Percentiles rank a stretch among this genome's conserved stretches.
These are phyloP conservation scores for Drosophila fungiperda DNA, from an alignment of 2,888 invertebrate species.

Conservation along the genomic window DNA sequence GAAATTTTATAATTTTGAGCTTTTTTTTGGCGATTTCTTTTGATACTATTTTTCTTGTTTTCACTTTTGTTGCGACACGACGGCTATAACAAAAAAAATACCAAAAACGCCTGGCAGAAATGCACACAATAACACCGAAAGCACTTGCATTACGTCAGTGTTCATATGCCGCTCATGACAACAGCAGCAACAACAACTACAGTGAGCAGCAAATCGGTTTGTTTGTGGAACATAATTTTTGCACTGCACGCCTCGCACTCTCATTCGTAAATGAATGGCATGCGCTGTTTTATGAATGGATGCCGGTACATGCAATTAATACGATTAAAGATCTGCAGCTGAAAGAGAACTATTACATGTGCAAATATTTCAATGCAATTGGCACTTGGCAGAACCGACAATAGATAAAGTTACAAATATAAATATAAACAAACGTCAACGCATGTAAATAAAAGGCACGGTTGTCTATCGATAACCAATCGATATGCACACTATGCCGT, in stretches of 20 bases:
- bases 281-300: conserved; percentile 67
- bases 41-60: conserved; percentile 53
- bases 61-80: conserved; percentile 66
- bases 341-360: conserved; percentile 34
- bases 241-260: conserved; percentile 38
- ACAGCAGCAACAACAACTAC: conserved; percentile 47
- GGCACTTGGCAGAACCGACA: not conserved
- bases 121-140: conserved; percentile 55
- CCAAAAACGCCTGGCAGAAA: conserved; percentile 32
- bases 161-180: conserved; percentile 48
- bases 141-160: conserved; percentile 60
- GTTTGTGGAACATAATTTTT: conserved; percentile 68
- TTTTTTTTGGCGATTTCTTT: conserved; percentile 36
- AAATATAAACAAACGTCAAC: conserved; percentile 16
- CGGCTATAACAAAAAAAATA: conserved; percentile 42
- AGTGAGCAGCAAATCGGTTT: conserved; percentile 51
- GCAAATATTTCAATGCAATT: conserved; percentile 8
- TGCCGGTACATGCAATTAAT: conserved; percentile 49
- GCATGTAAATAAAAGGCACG: conserved; percentile 6
- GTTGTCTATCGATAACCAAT: conserved; percentile 24
- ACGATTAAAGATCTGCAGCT: conserved; percentile 28
- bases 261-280: conserved; percentile 49
- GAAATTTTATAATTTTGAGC: conserved; percentile 25
- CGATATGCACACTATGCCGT: conserved; percentile 18
- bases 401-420: not conserved